These are phyloP conservation scores for Drosophila saltans DNA, from an alignment of 1,140 invertebrate species.

Conservation along the genomic window DNA sequence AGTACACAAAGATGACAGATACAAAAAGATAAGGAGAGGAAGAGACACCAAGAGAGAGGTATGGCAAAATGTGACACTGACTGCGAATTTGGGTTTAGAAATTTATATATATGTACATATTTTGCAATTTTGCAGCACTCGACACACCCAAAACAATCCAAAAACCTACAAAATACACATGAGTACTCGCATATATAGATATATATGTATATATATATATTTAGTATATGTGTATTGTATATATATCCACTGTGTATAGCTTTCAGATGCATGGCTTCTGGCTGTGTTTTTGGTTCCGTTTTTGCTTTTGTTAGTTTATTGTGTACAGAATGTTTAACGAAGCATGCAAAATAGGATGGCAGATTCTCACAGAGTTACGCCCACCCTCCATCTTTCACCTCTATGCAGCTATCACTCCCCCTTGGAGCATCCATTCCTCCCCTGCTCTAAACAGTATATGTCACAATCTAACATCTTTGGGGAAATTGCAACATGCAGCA, in stretches of 20 bases:
- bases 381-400: neutral
- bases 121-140: slow-evolving; percentile 30
- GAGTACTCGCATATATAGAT: neutral
- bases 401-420: neutral
- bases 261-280: slow-evolving; percentile 13
- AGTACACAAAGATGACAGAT: slow-evolving; percentile 27
- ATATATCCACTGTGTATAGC: neutral
- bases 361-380: slow-evolving; percentile 14
- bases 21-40: slow-evolving; percentile 15
- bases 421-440: neutral
- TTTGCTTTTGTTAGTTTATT: slow-evolving; percentile 39
- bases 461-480: slow-evolving; percentile 21
- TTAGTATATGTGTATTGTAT: neutral
- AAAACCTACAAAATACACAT: neutral
- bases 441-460: no score
- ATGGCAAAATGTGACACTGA: neutral
- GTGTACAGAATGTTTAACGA: slow-evolving; percentile 76
- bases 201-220: slow-evolving; percentile 3
- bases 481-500: slow-evolving; percentile 42
- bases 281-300: slow-evolving; percentile 12
- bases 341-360: slow-evolving; percentile 77
- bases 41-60: neutral
- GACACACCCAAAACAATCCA: slow-evolving; percentile 35
- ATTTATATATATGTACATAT: slow-evolving; percentile 19
- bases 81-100: slow-evolving; percentile 1